Conservation (phyloP, 2,113 vertebrate genomes). For the Accipiter virgatus region DNA sequence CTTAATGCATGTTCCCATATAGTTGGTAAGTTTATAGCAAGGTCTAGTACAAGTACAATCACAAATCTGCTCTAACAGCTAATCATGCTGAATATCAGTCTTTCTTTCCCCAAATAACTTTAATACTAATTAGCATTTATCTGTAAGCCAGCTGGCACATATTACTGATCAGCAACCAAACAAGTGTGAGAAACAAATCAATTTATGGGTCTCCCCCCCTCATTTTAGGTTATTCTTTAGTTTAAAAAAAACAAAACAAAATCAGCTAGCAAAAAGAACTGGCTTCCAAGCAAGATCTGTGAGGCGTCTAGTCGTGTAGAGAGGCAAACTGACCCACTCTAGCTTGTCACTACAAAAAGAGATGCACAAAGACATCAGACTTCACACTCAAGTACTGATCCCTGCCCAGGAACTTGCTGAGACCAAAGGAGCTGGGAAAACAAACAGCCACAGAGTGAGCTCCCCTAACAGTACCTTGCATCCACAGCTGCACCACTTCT, state of each 20-base stretch:
- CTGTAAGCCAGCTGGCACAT: not conserved
- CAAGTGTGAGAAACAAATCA: not conserved
- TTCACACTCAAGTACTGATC: rapidly evolving
- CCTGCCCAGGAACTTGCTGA: not conserved
- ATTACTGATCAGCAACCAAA: not conserved
- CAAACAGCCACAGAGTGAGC: not conserved
- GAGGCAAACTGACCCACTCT: not conserved
- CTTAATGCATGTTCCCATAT: not conserved
- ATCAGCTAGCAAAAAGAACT: not conserved
- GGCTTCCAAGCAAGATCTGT: not conserved
- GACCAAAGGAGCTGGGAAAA: not conserved
- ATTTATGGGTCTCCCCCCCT: not conserved
- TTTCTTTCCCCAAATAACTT: not conserved
- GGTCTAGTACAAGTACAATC: not conserved
- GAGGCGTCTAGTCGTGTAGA: not conserved
- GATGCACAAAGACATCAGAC: not conserved
- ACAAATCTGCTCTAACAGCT: not conserved
- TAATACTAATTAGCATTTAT: not conserved
- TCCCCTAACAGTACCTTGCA: not conserved
- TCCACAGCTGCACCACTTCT: not conserved
- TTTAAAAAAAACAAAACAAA: not conserved
- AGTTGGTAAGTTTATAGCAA: not conserved
- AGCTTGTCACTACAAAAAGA: not conserved
- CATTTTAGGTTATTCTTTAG: not conserved
- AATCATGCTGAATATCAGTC: not conserved